These are phyloP conservation scores for Agrilus biguttatus DNA, from an alignment of 2,888 invertebrate genomes.

Conservation along the genomic window DNA sequence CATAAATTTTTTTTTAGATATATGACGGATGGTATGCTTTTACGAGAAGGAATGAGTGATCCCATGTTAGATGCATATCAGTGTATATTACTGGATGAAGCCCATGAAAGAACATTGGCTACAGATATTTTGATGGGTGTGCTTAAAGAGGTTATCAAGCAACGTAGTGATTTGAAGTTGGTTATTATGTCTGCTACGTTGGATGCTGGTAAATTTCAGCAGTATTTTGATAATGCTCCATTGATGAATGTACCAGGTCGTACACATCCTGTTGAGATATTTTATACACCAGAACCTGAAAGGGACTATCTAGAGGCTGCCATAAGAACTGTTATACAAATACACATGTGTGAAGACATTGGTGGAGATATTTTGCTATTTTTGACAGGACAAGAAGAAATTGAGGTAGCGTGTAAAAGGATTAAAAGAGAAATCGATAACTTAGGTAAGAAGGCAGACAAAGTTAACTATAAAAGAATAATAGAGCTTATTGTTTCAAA, in stretches of 20 bases:
- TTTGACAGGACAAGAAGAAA: slow-evolving; percentile 69
- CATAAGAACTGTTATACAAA: slow-evolving; percentile 86
- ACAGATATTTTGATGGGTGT: slow-evolving; percentile 99
- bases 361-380: slow-evolving; percentile 88
- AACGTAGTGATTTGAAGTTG: slow-evolving; percentile 83
- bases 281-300: slow-evolving; percentile 98
- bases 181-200: slow-evolving; percentile 99
- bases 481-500: neutral
- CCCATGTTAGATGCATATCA: slow-evolving; percentile 94
- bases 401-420: slow-evolving; percentile 97
- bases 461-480: neutral
- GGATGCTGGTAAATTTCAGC: slow-evolving; percentile 98
- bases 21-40: slow-evolving; percentile 99
- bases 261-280: slow-evolving; percentile 93
- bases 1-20: slow-evolving; percentile 41
- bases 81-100: slow-evolving; percentile 92
- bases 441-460: slow-evolving; percentile 37
- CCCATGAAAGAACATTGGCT: slow-evolving; percentile 95
- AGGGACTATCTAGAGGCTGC: slow-evolving; percentile 96
- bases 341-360: slow-evolving; percentile 91
- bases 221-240: slow-evolving; percentile 97
- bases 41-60: slow-evolving; percentile 98
- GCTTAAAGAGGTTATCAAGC: slow-evolving; percentile 89
- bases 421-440: slow-evolving; percentile 94
- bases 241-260: slow-evolving; percentile 96